phyloP scores from a whole-genome alignment of 2,888 invertebrate species.

The Drosophila phalerata region DNA sequence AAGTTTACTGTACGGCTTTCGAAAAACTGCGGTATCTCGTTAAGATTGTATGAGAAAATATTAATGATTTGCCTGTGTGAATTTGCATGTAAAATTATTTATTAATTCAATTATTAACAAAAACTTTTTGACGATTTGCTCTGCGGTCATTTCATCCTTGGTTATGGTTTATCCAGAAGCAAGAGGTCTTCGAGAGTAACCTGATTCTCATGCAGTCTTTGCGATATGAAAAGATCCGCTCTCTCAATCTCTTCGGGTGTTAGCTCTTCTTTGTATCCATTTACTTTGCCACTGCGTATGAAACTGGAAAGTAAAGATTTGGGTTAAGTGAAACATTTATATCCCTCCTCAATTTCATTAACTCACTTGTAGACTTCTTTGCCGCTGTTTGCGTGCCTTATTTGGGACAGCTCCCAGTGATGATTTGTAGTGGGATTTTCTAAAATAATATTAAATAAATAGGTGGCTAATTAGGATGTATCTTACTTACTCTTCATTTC shows the following conservation, averaged over 20 bases:
- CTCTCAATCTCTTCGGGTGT: conserved; percentile 47
- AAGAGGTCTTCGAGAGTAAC: conserved; percentile 58
- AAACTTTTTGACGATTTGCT: conserved; percentile 7
- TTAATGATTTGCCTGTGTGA: not conserved
- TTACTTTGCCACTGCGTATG: conserved; percentile 60
- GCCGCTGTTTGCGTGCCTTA: conserved; percentile 16
- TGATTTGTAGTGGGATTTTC: conserved; percentile 77
- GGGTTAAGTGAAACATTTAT: not conserved
- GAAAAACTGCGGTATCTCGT: not conserved
- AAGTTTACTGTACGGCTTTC: conserved; percentile 9
- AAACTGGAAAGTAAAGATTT: conserved; percentile 49
- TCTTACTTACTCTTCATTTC: conserved; percentile 75
- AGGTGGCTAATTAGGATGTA: not conserved
- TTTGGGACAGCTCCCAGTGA: conserved; percentile 49
- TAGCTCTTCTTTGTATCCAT: conserved; percentile 66
- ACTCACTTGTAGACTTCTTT: conserved; percentile 47
- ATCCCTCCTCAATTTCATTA: too few relatives aligned
- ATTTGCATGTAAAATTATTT: not conserved
- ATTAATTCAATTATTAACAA: conserved; percentile 38
- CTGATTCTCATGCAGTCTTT: conserved; percentile 25
- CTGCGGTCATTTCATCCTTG: too few relatives aligned
- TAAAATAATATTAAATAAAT: conserved; percentile 8
- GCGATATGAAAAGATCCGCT: conserved; percentile 32
- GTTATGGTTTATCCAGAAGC: conserved; percentile 22
- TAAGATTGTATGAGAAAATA: not conserved